A percentile compares a stretch with the other conserved stretches of the same genome.
Conservation (phyloP, 2,797 vertebrate species). For the Perdix hodgsoniae region DNA sequence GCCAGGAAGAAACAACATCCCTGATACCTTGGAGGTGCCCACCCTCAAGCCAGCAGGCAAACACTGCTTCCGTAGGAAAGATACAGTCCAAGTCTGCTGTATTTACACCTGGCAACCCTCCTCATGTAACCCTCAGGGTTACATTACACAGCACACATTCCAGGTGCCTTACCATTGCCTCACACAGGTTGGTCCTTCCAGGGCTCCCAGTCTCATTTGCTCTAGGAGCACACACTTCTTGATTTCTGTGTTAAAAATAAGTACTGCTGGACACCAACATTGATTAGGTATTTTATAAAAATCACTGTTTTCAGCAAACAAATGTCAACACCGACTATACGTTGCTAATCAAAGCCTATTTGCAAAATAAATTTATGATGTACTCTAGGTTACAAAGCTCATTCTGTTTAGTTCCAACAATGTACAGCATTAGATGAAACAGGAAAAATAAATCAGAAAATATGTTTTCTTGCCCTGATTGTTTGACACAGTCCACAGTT, state of each 20-base stretch:
- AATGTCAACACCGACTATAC: neutral
- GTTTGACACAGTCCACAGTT: neutral
- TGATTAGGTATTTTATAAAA: neutral
- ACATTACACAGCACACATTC: neutral
- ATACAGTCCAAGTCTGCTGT: neutral
- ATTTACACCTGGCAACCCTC: neutral
- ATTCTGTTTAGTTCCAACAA: slow-evolving; percentile 13
- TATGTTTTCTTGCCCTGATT: neutral
- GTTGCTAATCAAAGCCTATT: neutral
- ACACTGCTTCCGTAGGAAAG: neutral
- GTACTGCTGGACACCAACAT: neutral
- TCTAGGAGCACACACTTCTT: neutral
- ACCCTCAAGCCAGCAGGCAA: neutral
- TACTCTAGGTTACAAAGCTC: slow-evolving; percentile 9
- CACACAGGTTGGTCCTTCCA: neutral
- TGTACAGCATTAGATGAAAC: neutral
- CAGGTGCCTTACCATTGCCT: neutral
- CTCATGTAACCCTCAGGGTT: no score
- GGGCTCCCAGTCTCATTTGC: neutral
- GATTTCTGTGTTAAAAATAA: neutral
- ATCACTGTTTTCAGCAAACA: neutral
- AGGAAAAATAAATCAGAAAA: slow-evolving; percentile 11
- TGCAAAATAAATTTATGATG: neutral
- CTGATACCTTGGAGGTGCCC: neutral
- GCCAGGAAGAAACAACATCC: neutral